These are phyloP conservation scores for Ethmia dodecea DNA, from an alignment of 2,888 invertebrate genomes.

Conservation along the genomic window DNA sequence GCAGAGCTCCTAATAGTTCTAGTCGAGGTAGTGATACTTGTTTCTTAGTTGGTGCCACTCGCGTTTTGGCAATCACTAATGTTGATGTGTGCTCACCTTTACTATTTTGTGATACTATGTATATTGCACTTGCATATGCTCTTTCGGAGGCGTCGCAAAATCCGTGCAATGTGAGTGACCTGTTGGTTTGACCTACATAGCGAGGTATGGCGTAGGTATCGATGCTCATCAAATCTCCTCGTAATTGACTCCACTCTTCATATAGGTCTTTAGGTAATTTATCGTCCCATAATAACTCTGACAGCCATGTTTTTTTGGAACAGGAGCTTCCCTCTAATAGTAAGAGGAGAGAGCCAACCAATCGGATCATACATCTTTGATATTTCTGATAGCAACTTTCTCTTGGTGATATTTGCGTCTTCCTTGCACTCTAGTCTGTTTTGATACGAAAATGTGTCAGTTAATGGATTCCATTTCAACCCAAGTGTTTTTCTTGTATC, in stretches of 20 bases:
- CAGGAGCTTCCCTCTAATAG: conserved; percentile 11
- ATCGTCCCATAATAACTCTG: not conserved
- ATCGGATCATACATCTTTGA: not conserved
- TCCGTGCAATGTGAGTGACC: not conserved
- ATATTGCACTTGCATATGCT: not conserved
- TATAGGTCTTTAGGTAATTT: not conserved
- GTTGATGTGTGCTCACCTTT: not conserved
- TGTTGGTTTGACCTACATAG: not conserved
- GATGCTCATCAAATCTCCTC: not conserved
- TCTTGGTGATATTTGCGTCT: not conserved
- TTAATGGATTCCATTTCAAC: not conserved
- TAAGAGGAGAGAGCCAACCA: conserved; percentile 1
- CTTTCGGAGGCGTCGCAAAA: not conserved
- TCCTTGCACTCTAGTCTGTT: not conserved
- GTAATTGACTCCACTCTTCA: not conserved
- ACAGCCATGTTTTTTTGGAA: conserved; percentile 10
- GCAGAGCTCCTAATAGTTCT: not conserved
- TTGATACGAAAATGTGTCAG: not conserved
- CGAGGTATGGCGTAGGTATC: not conserved
- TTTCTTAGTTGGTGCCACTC: not conserved
- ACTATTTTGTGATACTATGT: not conserved
- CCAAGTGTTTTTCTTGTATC: not conserved
- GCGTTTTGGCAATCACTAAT: not conserved
- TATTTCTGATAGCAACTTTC: not conserved
- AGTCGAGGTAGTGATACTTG: not conserved